Percentiles rank a stretch among this genome's conserved stretches.
These are phyloP conservation scores for Virgularia gustaviana DNA, from an alignment of 92 coral and sea anemone genomes.

Conservation along the genomic window DNA sequence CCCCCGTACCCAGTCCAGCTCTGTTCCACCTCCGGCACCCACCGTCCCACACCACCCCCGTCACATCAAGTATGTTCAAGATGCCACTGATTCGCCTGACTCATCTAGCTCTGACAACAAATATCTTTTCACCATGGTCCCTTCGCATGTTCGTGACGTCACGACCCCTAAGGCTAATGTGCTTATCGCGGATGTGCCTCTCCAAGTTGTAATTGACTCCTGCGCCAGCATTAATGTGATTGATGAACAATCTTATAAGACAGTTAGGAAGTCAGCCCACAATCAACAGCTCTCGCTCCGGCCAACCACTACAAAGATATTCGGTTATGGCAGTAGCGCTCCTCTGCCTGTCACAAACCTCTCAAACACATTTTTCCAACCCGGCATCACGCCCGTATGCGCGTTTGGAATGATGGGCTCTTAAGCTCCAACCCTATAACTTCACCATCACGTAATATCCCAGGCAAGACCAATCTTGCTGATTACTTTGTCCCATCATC, in stretches of 20 bases:
- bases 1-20: background rate
- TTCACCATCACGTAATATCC: too few species aligned
- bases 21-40: background rate
- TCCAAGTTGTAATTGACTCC: background rate
- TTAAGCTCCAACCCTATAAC: too few species aligned
- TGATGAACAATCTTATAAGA: background rate
- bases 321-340: background rate
- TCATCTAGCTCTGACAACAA: background rate
- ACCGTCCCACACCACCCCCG: background rate
- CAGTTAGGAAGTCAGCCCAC: background rate
- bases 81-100: too few species aligned
- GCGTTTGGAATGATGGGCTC: too few species aligned
- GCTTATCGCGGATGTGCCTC: background rate
- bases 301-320: background rate
- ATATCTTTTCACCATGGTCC: background rate
- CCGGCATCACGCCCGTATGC: too few species aligned
- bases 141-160: background rate
- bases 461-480: too few species aligned
- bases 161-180: background rate
- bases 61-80: background rate
- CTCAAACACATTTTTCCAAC: background rate
- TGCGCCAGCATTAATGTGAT: background rate
- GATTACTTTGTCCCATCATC: too few species aligned
- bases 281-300: background rate
- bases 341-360: background rate